A percentile compares a stretch with the other conserved stretches of the same genome.
Conservation (phyloP, 2,797 vertebrate genomes). For the Xenops minutus region DNA sequence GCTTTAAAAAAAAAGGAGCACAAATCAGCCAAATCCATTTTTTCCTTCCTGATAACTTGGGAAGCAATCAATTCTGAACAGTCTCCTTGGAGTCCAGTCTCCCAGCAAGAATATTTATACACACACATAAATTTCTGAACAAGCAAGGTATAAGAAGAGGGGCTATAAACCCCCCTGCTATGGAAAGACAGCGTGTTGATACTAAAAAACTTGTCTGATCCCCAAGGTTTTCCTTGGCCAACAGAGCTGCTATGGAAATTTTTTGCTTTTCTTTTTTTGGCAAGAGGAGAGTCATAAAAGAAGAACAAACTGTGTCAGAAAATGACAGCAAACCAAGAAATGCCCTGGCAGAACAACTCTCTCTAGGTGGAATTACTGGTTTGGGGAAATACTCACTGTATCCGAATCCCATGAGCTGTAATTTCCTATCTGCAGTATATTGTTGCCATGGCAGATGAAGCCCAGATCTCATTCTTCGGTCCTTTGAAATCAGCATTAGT, state of each 20-base stretch:
- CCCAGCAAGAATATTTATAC: not conserved
- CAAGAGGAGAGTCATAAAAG: constrained; percentile 25
- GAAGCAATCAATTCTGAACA: not conserved
- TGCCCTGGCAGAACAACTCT: not conserved
- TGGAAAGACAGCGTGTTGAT: not conserved
- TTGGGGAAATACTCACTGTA: not conserved
- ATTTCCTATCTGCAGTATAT: constrained; percentile 11
- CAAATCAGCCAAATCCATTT: not conserved
- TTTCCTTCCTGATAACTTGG: not conserved
- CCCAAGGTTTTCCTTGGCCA: not conserved
- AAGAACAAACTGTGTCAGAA: not conserved
- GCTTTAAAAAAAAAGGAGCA: not conserved
- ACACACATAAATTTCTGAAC: not conserved
- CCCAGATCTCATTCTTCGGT: constrained; percentile 7
- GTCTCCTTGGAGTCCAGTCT: not conserved
- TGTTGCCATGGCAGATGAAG: constrained; percentile 17
- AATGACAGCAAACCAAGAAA: constrained; percentile 13
- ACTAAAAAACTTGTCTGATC: not conserved
- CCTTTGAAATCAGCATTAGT: not conserved
- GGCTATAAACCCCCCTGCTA: not conserved
- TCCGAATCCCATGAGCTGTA: not conserved
- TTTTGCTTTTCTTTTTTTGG: not conserved
- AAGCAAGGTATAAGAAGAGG: not conserved
- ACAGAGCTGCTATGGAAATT: not conserved
- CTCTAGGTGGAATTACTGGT: constrained; percentile 21